These are phyloP conservation scores for Alca torda DNA, from an alignment of 2,797 vertebrate species.

Conservation along the genomic window DNA sequence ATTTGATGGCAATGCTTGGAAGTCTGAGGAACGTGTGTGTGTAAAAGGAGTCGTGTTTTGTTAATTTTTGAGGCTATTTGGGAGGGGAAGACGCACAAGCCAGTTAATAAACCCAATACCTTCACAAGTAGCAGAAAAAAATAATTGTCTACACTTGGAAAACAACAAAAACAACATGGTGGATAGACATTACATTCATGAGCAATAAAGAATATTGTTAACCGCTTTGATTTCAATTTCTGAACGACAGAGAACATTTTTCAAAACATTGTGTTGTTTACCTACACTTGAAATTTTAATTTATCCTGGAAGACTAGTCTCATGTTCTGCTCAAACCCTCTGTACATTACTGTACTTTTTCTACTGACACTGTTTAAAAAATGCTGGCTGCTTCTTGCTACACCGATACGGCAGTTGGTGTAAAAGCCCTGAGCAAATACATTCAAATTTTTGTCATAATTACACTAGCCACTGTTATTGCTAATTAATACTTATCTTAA, in stretches of 20 bases:
- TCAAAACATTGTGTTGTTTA: background rate
- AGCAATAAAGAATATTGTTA: background rate
- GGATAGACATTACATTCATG: background rate
- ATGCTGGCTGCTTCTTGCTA: background rate
- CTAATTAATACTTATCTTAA: background rate
- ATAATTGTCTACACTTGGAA: background rate
- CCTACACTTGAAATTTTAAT: background rate
- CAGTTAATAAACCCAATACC: background rate
- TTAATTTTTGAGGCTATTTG: background rate
- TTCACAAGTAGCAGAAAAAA: background rate
- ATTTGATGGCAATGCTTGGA: background rate
- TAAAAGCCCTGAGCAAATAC: background rate
- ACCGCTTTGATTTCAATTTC: background rate
- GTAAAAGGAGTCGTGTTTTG: background rate
- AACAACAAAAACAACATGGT: background rate
- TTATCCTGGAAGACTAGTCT: background rate
- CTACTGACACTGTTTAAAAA: background rate
- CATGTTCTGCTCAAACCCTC: background rate
- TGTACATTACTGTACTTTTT: rapidly evolving
- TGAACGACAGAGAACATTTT: background rate
- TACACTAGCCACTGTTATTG: rapidly evolving
- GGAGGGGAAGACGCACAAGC: background rate
- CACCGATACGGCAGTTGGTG: background rate
- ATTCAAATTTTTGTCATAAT: background rate
- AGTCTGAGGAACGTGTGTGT: background rate